Base-by-base conservation (phyloP, 1,140 invertebrate species). In the Cheumatopsyche charites region DNA sequence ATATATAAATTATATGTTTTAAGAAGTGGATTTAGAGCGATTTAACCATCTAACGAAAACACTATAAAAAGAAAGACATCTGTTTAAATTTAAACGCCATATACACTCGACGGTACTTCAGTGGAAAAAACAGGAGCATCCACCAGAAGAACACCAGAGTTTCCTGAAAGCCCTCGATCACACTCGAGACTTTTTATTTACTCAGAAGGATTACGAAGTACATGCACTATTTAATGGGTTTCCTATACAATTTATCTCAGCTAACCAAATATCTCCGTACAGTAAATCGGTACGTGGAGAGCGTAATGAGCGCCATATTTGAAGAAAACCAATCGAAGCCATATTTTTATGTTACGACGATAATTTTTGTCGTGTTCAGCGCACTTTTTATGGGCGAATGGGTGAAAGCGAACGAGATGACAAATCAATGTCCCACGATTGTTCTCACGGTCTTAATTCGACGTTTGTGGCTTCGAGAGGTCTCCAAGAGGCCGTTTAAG, bases 401-500 rank as follows among this genome's bases (percentile, higher is more conserved):
- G n/a, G 62, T 42, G 62, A 63, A 63, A 63, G 62, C 41, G 42
- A 43, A 63, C 36, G 15, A 3, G n/a, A 41, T 23, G 62, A 63
- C 62, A 63, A 63, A 63, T 36, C 29, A 36, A 36, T n/a, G 13
- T 52, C 19, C 55, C 9, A 42, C 15, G 9, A 21, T 29, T 15
- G 13, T 63, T 63, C 62, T 29, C 62, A 63, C 62, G 62, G 19
- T 63, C 29, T 3, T 4, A 4, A 4, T 9, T 9, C 29, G 29
- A 3, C 3, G 29, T 36, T 36, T 36, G 3, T 36, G 29, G 9
- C 29, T 36, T 36, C 9, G 3, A 9, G 29, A n/a, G n/a, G n/a
- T n/a, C n/a, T n/a, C n/a, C n/a, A n/a, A n/a, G n/a, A n/a, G n/a
- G n/a, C n/a, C n/a, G n/a, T n/a, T n/a, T n/a, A n/a, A n/a, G n/a